These are phyloP conservation scores for Phataginus tricuspis DNA, from an alignment of 2,797 vertebrate genomes.

Conservation along the genomic window DNA sequence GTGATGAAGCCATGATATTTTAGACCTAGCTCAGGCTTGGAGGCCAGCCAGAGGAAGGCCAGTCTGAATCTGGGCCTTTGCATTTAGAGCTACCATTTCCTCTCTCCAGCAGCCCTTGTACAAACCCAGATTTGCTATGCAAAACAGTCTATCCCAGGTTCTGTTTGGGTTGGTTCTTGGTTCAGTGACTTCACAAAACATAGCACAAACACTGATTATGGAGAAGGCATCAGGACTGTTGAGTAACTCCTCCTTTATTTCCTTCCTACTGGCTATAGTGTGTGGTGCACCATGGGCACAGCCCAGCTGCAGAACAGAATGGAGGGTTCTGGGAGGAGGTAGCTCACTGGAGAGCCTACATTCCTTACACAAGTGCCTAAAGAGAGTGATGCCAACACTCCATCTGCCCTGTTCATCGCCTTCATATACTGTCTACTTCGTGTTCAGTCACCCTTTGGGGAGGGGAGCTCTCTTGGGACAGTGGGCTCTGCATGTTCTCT, in stretches of 20 bases:
- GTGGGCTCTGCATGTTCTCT: constrained; percentile 73
- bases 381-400: constrained; percentile 85
- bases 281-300: constrained; percentile 63
- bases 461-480: constrained; percentile 71
- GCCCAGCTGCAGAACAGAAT: constrained; percentile 65
- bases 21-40: constrained; percentile 54
- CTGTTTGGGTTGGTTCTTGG: constrained; percentile 69
- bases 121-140: constrained; percentile 80
- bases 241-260: constrained; percentile 67
- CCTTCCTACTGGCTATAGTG: constrained; percentile 65
- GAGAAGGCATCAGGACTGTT: constrained; percentile 77
- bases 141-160: constrained; percentile 76
- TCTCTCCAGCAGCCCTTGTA: constrained; percentile 65
- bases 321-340: constrained; percentile 71
- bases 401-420: constrained; percentile 84
- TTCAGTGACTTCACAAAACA: constrained; percentile 68
- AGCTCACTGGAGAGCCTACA: constrained; percentile 81
- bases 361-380: constrained; percentile 90
- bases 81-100: constrained; percentile 56
- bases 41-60: constrained; percentile 48
- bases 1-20: constrained; percentile 69
- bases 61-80: constrained; percentile 53
- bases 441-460: constrained; percentile 72
- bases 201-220: constrained; percentile 77
- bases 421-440: constrained; percentile 82